These are phyloP conservation scores for Theretra japonica DNA, from an alignment of 2,888 invertebrate species.

Conservation along the genomic window DNA sequence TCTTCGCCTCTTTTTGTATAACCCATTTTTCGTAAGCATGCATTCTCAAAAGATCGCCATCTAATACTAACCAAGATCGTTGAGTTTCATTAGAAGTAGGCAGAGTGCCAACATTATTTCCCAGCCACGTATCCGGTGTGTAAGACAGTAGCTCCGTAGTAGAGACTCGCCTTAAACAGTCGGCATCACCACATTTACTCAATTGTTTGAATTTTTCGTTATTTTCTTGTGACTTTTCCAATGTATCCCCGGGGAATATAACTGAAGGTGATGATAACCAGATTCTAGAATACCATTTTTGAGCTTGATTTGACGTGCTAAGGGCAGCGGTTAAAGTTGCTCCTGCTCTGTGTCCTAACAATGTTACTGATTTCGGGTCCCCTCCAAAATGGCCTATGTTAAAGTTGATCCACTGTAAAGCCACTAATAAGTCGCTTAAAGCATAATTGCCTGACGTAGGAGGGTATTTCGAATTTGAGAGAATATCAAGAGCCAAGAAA, in stretches of 20 bases:
- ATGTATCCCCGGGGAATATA: slow-evolving; percentile 87
- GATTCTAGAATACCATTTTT: slow-evolving; percentile 89
- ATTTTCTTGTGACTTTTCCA: slow-evolving; percentile 85
- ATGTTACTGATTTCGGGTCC: slow-evolving; percentile 89
- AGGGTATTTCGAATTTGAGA: slow-evolving; percentile 89
- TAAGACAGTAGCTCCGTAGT: slow-evolving; percentile 86
- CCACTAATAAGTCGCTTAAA: slow-evolving; percentile 91
- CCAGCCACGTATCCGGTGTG: slow-evolving; percentile 90
- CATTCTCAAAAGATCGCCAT: slow-evolving; percentile 88
- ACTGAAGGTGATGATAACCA: slow-evolving; percentile 93
- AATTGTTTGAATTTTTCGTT: slow-evolving; percentile 86
- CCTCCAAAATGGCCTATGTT: slow-evolving; percentile 95
- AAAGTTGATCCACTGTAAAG: slow-evolving; percentile 91
- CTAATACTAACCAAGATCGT: slow-evolving; percentile 91
- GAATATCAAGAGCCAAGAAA: slow-evolving; percentile 89
- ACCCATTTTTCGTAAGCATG: slow-evolving; percentile 88
- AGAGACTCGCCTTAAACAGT: slow-evolving; percentile 83
- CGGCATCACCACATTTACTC: slow-evolving; percentile 83
- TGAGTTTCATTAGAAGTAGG: slow-evolving; percentile 86
- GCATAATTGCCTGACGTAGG: slow-evolving; percentile 94
- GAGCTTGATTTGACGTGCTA: slow-evolving; percentile 84
- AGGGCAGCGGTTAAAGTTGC: slow-evolving; percentile 93
- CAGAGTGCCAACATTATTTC: slow-evolving; percentile 85
- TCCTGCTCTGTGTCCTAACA: slow-evolving; percentile 94
- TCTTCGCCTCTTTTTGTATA: slow-evolving; percentile 68